phyloP scores from a whole-genome alignment of 2,797 vertebrate genomes.

The Myotis planiceps region DNA sequence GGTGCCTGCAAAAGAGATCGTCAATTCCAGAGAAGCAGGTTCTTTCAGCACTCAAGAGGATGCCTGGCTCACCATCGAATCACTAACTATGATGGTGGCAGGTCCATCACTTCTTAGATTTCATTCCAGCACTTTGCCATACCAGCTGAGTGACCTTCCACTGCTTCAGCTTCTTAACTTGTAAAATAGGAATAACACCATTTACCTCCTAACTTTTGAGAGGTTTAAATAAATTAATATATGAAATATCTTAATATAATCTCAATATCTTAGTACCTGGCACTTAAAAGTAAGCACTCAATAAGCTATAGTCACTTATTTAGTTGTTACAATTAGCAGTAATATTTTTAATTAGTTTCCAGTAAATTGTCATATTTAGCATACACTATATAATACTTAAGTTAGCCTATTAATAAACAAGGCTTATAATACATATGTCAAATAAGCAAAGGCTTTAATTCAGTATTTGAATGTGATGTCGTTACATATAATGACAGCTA shows the following conservation, averaged over 20 bases:
- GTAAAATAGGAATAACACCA: not conserved
- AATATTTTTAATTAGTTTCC: conserved; percentile 26
- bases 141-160: not conserved
- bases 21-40: conserved; percentile 7
- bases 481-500: not conserved
- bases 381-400: not conserved
- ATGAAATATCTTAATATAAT: not conserved
- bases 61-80: not conserved
- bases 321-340: not conserved
- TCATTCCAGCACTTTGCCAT: not conserved
- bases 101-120: not conserved
- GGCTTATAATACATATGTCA: not conserved
- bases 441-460: conserved; percentile 4
- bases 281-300: not conserved
- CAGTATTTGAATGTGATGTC: not conserved
- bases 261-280: not conserved
- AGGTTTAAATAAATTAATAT: not conserved
- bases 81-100: not conserved
- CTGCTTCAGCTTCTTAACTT: not conserved
- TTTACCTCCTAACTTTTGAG: not conserved
- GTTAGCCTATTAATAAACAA: not conserved
- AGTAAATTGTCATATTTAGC: conserved; percentile 2
- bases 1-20: not conserved
- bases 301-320: not conserved
- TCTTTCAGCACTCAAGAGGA: not conserved